Base-by-base conservation (phyloP, 2,113 vertebrate species). In the Ovis aries region DNA sequence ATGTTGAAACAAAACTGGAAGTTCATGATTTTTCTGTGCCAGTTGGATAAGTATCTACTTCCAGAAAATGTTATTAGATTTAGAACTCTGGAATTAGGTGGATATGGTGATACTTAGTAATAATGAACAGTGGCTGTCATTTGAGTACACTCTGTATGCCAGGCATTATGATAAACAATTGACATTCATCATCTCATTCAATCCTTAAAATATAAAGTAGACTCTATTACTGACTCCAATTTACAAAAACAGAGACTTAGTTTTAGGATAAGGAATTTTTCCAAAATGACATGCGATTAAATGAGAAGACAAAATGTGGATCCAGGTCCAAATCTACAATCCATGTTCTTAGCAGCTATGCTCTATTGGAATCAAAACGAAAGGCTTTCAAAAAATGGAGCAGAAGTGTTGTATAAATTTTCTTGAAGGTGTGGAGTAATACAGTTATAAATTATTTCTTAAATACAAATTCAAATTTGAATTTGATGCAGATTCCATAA, bases 401-500 rank as follows among this genome's bases (percentile, higher is more conserved):
- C 8, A 80, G 40, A 94, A 7, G 11, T 82, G 43, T 23, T 29
- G 7, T 48, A 83, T 3, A 62, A 64, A 77, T 77, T 55, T 84
- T 89, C 27, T 48, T 92, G 40, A 78, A 50, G 45, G 62, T 45
- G 55, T 45, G 60, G 7, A 87, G 8, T 80, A 6, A 88, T 33
- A 85, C 1, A 71, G 17, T 29, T 53, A 80, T 16, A 40, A 67
- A 67, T 27, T 43, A 74, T n/a, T 94, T 96, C 52, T 89, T 77
- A 92, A 91, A 67, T n/a, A 77, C 7, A 82, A 91, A 93, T 21
- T 97, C 53, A 57, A 87, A 71, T 48, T 0, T 91, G 57, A 97
- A 94, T 81, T 94, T 81, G 50, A 95, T 94, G 96, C 57, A 89
- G 23, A 91, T 40, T 83, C 64, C 50, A 81, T 16, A 57, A 74